These are phyloP conservation scores for Bryconaethiops microstoma DNA, from an alignment of 2,797 vertebrate species.

Conservation along the genomic window DNA sequence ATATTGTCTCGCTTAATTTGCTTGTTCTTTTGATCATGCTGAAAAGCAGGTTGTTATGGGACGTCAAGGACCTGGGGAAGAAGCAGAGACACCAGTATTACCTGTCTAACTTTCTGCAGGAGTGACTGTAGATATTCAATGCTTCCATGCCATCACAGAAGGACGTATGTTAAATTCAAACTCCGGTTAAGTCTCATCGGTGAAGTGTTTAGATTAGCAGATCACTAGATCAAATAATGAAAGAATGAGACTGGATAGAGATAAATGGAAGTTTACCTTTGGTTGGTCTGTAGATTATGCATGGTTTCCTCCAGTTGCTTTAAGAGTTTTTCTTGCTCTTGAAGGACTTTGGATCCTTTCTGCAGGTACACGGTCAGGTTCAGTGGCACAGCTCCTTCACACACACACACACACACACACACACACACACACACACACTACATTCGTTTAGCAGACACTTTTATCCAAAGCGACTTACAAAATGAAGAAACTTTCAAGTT, in stretches of 20 bases:
- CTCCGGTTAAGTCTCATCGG: too few species aligned
- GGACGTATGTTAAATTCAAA: too few species aligned
- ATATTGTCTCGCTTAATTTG: background rate
- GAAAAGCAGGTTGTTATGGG: background rate
- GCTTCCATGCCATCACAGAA: too few species aligned
- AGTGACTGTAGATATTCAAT: too few species aligned
- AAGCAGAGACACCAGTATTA: too few species aligned
- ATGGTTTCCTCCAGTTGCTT: slow-evolving; percentile 16
- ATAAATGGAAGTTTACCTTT: slow-evolving; percentile 15
- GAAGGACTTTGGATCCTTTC: slow-evolving; percentile 15
- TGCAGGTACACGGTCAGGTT: slow-evolving; percentile 2
- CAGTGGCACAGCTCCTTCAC: background rate
- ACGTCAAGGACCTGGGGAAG: slow-evolving; percentile 1
- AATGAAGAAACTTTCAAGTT: too few species aligned
- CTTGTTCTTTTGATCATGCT: background rate
- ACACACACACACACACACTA: too few species aligned
- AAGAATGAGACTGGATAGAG: background rate
- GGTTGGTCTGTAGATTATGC: slow-evolving; percentile 10
- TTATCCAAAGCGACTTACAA: too few species aligned
- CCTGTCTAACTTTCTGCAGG: too few species aligned
- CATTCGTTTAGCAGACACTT: too few species aligned
- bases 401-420: too few species aligned
- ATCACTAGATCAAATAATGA: background rate
- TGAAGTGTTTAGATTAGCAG: too few species aligned
- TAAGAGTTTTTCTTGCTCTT: slow-evolving; percentile 27